Percentiles rank a stretch among this genome's conserved stretches.
Evolutionary conservation across 2,113 vertebrate genomes (phyloP).

Genomic region (Melospiza melodia): DNA sequence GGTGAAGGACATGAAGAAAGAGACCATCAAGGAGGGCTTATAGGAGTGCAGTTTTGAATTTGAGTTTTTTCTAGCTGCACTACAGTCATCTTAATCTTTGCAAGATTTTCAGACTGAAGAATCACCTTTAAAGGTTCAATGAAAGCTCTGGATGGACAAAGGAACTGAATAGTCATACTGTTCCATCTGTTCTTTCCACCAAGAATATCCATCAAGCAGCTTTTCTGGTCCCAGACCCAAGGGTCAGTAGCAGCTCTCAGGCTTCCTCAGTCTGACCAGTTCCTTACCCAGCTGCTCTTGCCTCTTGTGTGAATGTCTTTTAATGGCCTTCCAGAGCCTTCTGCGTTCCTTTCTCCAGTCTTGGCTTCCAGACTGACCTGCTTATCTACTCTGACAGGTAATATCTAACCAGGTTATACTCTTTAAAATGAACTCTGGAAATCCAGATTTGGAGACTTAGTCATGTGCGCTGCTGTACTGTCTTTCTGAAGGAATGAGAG

Average conservation of each 20-base stretch:
- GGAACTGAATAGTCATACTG: background rate
- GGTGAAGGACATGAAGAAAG: background rate
- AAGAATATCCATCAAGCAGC: background rate
- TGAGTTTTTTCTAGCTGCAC: background rate
- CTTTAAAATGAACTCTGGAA: background rate
- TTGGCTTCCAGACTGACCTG: background rate
- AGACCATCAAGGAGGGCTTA: background rate
- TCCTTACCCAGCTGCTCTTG: background rate
- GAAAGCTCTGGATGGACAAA: background rate
- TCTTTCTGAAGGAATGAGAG: background rate
- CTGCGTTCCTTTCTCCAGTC: background rate
- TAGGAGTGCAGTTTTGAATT: background rate
- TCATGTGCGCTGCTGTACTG: background rate
- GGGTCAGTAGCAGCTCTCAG: background rate
- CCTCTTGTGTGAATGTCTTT: background rate
- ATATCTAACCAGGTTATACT: background rate
- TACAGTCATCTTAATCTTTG: background rate
- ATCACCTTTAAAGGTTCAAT: background rate
- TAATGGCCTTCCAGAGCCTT: background rate
- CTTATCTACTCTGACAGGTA: background rate
- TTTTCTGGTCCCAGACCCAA: background rate
- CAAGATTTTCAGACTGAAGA: background rate
- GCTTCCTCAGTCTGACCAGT: background rate
- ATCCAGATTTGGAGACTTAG: background rate
- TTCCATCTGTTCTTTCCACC: background rate